Conservation (phyloP, 2,888 invertebrate genomes). For the Tetrapedia diversipes region DNA sequence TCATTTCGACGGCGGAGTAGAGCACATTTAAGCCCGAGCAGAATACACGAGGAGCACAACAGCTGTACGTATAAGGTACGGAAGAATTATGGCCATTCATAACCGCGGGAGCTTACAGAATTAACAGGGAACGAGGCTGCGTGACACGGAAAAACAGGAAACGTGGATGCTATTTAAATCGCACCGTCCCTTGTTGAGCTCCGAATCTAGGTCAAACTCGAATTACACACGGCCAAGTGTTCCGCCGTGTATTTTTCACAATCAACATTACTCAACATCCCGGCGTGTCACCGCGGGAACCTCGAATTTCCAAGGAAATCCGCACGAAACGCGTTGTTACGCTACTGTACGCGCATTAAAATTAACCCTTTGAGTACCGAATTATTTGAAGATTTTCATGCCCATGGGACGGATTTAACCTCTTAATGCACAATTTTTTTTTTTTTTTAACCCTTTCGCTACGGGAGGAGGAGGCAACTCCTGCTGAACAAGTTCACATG, state of each 20-base stretch:
- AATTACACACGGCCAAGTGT: constrained; percentile 51
- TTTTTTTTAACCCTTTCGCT: no score
- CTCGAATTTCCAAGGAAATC: background rate
- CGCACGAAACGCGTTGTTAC: no score
- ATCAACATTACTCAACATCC: background rate
- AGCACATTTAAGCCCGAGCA: constrained; percentile 20
- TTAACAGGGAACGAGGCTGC: constrained; percentile 45
- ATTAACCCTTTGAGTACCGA: no score
- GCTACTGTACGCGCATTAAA: no score
- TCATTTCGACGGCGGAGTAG: background rate
- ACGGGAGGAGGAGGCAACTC: no score
- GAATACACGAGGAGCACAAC: constrained; percentile 2
- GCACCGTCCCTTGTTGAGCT: constrained; percentile 56
- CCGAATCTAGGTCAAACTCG: constrained; percentile 63
- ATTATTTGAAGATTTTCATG: no score
- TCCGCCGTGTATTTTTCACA: constrained; percentile 16
- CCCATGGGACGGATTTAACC: no score
- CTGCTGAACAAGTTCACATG: no score
- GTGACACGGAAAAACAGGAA: constrained; percentile 56
- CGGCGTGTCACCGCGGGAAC: background rate
- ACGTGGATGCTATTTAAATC: constrained; percentile 65
- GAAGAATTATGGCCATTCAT: constrained; percentile 52
- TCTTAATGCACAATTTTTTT: no score
- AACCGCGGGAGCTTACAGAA: constrained; percentile 41
- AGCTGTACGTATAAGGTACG: constrained; percentile 1